Conservation (phyloP, 2,888 invertebrate genomes). For the Harpalus rubripes region DNA sequence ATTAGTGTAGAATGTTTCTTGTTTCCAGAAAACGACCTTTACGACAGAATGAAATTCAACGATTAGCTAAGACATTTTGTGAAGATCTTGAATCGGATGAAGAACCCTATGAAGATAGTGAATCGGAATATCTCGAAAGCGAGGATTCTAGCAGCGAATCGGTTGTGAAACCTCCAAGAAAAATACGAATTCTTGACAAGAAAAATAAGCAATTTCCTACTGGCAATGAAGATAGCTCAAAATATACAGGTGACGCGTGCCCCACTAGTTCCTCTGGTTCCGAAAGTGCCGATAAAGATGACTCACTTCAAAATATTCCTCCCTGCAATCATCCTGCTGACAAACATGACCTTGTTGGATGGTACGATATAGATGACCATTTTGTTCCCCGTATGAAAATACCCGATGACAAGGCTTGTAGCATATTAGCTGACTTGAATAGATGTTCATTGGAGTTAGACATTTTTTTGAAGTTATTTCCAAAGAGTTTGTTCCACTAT, state of each 20-base stretch:
- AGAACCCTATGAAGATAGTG: constrained; percentile 4
- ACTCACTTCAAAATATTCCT: neutral
- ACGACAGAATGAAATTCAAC: neutral
- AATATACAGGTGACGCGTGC: neutral
- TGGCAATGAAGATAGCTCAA: neutral
- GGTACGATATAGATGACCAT: constrained; percentile 1
- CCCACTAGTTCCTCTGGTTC: neutral
- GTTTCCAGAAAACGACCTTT: neutral
- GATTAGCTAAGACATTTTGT: neutral
- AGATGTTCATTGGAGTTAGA: neutral
- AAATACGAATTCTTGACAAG: neutral
- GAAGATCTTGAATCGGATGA: neutral
- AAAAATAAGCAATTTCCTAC: constrained; percentile 3
- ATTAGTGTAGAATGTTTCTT: neutral
- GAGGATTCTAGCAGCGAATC: neutral
- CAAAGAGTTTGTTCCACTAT: neutral
- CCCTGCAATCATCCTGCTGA: neutral
- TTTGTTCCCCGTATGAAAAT: constrained; percentile 11
- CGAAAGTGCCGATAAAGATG: neutral
- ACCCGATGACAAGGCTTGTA: neutral
- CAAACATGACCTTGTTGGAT: neutral
- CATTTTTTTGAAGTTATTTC: neutral
- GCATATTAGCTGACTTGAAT: neutral
- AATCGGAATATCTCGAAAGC: neutral
- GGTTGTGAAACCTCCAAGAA: neutral